Evolutionary conservation across 2,888 invertebrate genomes (phyloP), one percentile per base, ranked within the genome.

Genomic region (Orthosia gothica): DNA sequence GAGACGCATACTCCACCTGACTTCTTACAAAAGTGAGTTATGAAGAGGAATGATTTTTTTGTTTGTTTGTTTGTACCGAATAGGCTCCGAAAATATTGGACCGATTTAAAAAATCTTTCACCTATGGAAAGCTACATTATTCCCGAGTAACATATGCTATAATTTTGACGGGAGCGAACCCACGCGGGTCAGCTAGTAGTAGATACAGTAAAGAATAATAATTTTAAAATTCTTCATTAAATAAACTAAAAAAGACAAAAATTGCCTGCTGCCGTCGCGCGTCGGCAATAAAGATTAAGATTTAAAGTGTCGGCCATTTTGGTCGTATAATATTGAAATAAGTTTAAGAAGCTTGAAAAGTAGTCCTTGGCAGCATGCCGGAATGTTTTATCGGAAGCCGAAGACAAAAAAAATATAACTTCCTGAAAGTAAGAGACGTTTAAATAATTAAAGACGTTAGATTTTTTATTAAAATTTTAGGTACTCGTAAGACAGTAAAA

Each of bases 321-420:
- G 47, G 32, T 61, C 20, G 52, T 64, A 55, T 66, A 63, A 57
- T 59, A 73, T 32, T 18, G 57, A 54, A 65, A 61, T 62, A 72
- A 63, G 66, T 70, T 55, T 54, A 63, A 65, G 18, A 70, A 57
- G 15, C 50, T 15, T 58, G 50, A 40, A 32, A 80, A 70, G 40
- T 66, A 50, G 45, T 50, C 54, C 23, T 79, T 67, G 64, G 79
- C 70, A 70, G 50, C 18, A 54, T 65, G 74, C 70, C 70, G 52
- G 49, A 64, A 64, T 62, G 26, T 61, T 61, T 67, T 67, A 79
- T 54, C 20, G 47, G 23, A 63, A 68, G 26, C 13, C 11, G 23
- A 57, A 59, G 45, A 65, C 18, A 3, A 18, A 73, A 66, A 57
- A 59, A 68, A 59, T 13, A 52, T 26, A 1, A 23, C n/a, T 13